Evolutionary conservation across 2,113 vertebrate genomes (phyloP).

Genomic region (Xiphophorus hellerii): DNA sequence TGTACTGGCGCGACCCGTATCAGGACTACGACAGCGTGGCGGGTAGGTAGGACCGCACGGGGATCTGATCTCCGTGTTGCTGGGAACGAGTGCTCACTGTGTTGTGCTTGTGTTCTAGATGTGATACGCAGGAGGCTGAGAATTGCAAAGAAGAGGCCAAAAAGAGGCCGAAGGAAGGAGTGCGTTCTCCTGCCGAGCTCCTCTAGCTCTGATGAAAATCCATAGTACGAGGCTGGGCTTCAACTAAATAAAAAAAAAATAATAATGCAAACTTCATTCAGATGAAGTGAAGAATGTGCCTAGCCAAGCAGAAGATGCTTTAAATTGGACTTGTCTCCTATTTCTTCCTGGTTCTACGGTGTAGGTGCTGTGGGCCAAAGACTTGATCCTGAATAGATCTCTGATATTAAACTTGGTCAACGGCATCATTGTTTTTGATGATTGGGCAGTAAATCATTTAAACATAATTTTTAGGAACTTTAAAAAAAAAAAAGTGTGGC

Average conservation of each 20-base stretch:
- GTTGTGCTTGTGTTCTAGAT: slow-evolving; percentile 62
- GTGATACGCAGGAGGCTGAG: slow-evolving; percentile 79
- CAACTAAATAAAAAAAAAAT: background rate
- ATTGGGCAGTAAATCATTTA: too few species aligned
- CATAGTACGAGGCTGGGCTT: slow-evolving; percentile 9
- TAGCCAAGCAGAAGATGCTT: background rate
- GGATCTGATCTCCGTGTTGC: background rate
- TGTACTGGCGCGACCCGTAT: slow-evolving; percentile 84
- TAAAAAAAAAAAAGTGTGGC: too few species aligned
- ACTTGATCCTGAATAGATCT: too few species aligned
- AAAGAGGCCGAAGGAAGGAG: slow-evolving; percentile 72
- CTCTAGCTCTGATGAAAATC: slow-evolving; percentile 75
- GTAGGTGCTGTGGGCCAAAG: too few species aligned
- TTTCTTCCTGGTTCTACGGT: too few species aligned
- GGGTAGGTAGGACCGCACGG: slow-evolving; percentile 48
- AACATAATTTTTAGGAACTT: too few species aligned
- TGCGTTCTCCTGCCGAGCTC: slow-evolving; percentile 72
- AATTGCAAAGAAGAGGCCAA: slow-evolving; percentile 72
- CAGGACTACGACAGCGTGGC: slow-evolving; percentile 80
- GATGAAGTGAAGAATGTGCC: background rate
- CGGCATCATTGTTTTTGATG: too few species aligned
- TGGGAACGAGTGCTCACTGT: background rate
- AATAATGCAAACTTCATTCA: background rate
- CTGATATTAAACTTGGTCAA: too few species aligned
- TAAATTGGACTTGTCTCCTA: background rate